Percentiles rank a stretch among this genome's conserved stretches.
These are phyloP conservation scores for Drosophila antonietae DNA, from an alignment of 2,888 invertebrate genomes.

Conservation along the genomic window DNA sequence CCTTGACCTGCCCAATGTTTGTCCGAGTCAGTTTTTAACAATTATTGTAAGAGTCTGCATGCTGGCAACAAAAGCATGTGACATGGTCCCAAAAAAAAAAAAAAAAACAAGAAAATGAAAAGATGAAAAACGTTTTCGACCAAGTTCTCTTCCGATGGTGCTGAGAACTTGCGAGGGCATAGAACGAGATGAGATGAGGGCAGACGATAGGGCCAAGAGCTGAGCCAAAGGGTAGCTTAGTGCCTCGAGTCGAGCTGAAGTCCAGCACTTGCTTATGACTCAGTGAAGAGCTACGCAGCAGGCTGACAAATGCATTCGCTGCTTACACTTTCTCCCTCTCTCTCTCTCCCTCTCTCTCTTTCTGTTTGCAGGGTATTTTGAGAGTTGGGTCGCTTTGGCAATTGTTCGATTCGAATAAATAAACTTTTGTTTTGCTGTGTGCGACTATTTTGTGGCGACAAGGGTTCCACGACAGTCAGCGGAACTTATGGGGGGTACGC, in stretches of 20 bases:
- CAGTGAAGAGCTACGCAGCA: background rate
- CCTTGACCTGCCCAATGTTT: background rate
- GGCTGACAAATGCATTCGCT: background rate
- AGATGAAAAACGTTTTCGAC: background rate
- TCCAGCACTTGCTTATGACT: background rate
- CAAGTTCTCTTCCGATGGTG: background rate
- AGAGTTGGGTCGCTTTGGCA: background rate
- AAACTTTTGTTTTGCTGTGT: conserved; percentile 64
- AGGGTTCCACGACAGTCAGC: background rate
- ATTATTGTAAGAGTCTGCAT: conserved; percentile 3
- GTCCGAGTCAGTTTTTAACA: background rate
- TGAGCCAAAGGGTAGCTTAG: background rate
- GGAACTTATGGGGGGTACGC: background rate
- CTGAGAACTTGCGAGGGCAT: background rate
- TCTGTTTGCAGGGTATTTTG: conserved; percentile 24
- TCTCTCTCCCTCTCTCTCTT: too few species aligned
- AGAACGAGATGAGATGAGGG: background rate
- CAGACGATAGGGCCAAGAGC: background rate
- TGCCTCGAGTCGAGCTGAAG: background rate
- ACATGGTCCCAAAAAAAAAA: background rate
- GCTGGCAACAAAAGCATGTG: conserved; percentile 5
- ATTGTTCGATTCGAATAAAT: conserved; percentile 43
- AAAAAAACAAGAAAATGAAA: background rate
- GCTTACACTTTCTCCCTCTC: too few species aligned
- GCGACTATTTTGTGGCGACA: conserved; percentile 39